Percentiles rank a stretch among this genome's conserved stretches.
phyloP scores from a whole-genome alignment of 2,797 vertebrate genomes.

The Chromis chromis region DNA sequence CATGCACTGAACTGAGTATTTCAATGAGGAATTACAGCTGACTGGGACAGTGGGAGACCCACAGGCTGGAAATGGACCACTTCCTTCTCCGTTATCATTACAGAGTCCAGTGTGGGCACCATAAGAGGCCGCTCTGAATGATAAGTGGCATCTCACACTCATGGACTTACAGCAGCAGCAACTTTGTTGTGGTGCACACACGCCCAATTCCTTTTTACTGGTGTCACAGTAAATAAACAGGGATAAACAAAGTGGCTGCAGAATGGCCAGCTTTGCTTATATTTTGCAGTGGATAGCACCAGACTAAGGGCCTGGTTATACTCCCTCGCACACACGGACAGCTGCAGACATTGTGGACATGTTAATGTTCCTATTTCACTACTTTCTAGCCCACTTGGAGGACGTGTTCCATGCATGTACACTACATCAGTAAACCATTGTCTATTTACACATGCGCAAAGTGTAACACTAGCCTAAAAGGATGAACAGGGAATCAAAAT shows the following conservation, averaged over 20 bases:
- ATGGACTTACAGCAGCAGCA: conserved; percentile 30
- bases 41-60: conserved; percentile 40
- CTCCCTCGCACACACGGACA: too few species aligned
- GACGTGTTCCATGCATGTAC: too few species aligned
- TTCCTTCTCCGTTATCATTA: conserved; percentile 62
- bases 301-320: neutral
- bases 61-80: conserved; percentile 62
- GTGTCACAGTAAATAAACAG: conserved; percentile 22
- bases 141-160: conserved; percentile 35
- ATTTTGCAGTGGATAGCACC: neutral
- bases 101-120: conserved; percentile 25
- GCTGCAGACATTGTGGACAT: too few species aligned
- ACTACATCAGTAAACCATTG: too few species aligned
- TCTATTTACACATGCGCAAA: too few species aligned
- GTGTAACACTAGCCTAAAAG: too few species aligned
- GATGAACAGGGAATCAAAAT: too few species aligned
- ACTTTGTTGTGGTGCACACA: conserved; percentile 23
- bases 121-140: conserved; percentile 41
- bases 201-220: conserved; percentile 23
- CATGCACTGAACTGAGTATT: conserved; percentile 43
- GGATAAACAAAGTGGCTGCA: neutral
- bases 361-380: too few species aligned
- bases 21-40: conserved; percentile 55
- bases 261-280: neutral
- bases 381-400: too few species aligned